Base-by-base conservation (phyloP, 2,113 vertebrate species). In the Plotosus lineatus region DNA sequence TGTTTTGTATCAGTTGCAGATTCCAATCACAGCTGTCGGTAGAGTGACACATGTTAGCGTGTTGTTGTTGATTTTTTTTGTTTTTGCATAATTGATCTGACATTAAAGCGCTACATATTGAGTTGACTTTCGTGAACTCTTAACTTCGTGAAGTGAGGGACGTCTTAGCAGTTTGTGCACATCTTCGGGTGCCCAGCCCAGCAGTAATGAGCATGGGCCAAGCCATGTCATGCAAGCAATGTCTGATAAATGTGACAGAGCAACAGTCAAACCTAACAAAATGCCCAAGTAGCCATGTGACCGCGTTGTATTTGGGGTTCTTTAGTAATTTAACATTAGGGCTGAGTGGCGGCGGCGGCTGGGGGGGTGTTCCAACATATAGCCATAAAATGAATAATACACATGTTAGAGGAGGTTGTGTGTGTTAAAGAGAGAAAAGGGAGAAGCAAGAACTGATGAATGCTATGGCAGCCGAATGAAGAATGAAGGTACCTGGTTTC, bases 401-500 rank as follows among this genome's bases (percentile, higher is more conserved):
- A n/a, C 73, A 78, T 21, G n/a, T 50, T 72, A 74, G n/a, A 51
- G 6, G 58, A 44, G 31, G 12, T 31, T 81, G 55, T 66, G 74
- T 56, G 42, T 33, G 69, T 26, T 56, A 36, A 68, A 63, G 23
- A 66, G 40, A 8, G 44, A 48, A 40, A 42, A 40, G 36, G 36
- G n/a, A 44, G 69, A 55, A 65, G 42, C 28, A 69, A 63, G 56
- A 77, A 87, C 81, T 86, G 81, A 87, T 83, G 53, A 90, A 90
- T 86, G 90, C 75, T 84, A 77, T 90, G 89, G 87, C 90, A 82
- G 80, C 90, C 88, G 88, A 91, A 89, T 90, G 89, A 91, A 91
- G 91, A 94, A 92, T 92, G 91, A 92, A 93, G 92, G 93, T 91
- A 93, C 92, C 92, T 93, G 92, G 91, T 91, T 90, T 87, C 89